Base-by-base conservation (phyloP, 2,113 vertebrate species). In the Urocolius indicus region DNA sequence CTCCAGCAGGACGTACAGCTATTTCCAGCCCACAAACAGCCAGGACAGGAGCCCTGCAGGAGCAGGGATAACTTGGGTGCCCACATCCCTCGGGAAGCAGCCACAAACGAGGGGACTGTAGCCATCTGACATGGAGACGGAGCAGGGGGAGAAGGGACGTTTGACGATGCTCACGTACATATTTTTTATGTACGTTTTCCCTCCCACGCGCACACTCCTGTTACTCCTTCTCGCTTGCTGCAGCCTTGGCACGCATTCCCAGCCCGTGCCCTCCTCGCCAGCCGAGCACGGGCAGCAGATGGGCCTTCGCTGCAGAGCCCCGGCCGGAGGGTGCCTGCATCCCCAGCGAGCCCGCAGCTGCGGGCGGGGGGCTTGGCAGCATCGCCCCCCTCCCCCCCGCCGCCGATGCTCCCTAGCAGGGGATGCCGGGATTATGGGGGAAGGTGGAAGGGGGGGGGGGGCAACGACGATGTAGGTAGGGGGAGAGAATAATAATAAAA, bases 171-270 rank as follows among this genome's bases (percentile, higher is more conserved):
- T 79, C 24, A 63, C 12, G 87, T 84, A 46, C 73, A 77, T 86
- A 5, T 54, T 90, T 86, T 80, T 83, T 72, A 84, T 94, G 83
- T 83, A 90, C 94, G 74, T 80, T 96, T 85, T 80, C 82, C 77
- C 84, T 69, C 87, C 90, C 65, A 78, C 68, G 2, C 83, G 13
- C 41, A 2, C 69, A 58, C 95, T 94, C 92, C 85, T 91, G 89
- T 84, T 96, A 91, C 92, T 96, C 94, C 96, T 87, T 82, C 79
- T 67, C 26, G 49, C 74, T 93, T 87, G 87, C 95, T 97, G 96
- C 97, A 90, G 95, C 87, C 94, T 97, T 95, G 96, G 96, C 97
- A 94, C 82, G 19, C 80, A 52, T 72, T 76, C 89, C 78, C 89
- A 63, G 87, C 71, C 91, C 57, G 11, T 96, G 86, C 90, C 91